Conservation (phyloP, 2,888 invertebrate genomes). For the Argyresthia albistria region DNA sequence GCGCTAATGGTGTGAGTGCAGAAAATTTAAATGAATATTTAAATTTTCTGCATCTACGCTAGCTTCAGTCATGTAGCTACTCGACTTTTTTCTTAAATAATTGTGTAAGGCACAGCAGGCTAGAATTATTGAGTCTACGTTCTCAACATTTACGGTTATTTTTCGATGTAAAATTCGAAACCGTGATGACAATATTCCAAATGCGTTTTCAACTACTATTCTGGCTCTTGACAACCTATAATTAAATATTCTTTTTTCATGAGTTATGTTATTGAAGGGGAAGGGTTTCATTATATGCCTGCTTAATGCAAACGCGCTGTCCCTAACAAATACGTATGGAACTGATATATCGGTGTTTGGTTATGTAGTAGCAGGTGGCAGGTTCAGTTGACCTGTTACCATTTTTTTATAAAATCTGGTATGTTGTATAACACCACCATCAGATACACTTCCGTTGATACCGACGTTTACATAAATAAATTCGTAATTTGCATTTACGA, state of each 20-base stretch:
- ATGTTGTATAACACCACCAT: too few relatives aligned
- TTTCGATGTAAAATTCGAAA: conserved; percentile 6
- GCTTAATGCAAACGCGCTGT: conserved; percentile 9
- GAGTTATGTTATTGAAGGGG: conserved; percentile 10
- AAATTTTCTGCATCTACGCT: too few relatives aligned
- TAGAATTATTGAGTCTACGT: conserved; percentile 9
- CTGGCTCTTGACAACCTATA: conserved; percentile 4
- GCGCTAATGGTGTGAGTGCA: conserved; percentile 11
- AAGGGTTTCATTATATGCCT: conserved; percentile 12
- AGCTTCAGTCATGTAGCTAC: too few relatives aligned
- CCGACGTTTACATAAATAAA: too few relatives aligned
- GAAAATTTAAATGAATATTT: conserved; percentile 10
- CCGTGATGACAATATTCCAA: conserved; percentile 7
- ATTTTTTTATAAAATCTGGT: conserved; percentile 7
- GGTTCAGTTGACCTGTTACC: conserved; percentile 9
- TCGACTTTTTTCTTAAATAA: conserved; percentile 22
- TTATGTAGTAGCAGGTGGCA: conserved; percentile 10
- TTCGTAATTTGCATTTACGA: too few relatives aligned
- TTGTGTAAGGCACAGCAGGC: conserved; percentile 16
- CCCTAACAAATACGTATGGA: conserved; percentile 11
- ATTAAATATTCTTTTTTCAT: conserved; percentile 1
- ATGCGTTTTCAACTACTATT: conserved; percentile 5
- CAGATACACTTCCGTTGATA: too few relatives aligned
- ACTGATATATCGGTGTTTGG: conserved; percentile 11
- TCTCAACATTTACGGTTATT: conserved; percentile 11